Base-by-base conservation (phyloP, 2,888 invertebrate genomes). In the Capitulum mitella region DNA sequence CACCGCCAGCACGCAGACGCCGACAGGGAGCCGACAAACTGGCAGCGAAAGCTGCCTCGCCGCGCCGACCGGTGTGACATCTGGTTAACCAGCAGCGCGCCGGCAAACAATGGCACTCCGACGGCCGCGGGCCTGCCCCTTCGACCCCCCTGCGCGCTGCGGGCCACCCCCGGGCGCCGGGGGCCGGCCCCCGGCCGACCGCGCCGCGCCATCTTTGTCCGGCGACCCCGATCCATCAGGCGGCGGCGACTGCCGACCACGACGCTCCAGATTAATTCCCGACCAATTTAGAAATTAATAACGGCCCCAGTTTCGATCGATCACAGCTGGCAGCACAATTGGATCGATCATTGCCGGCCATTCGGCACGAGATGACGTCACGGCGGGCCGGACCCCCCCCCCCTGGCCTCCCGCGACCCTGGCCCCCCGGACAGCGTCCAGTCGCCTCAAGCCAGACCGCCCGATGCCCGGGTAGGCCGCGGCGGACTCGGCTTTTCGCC, bases 211-310 rank as follows among this genome's bases (percentile, higher is more conserved):
- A 70, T 6, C 70, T 70, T 40, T 70, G 70, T 70, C 40, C 58
- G 70, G 8, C 26, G 26, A 3, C 70, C 12, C 26, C 40, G 40
- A 70, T 70, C 70, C 70, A 70, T 70, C 70, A 70, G 29, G 22
- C 8, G 2, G 29, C 8, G 70, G 1, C 64, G 70, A 26, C 37
- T 16, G 37, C 5, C n/a, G 40, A 40, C 34, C 70, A 70, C 70
- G 70, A 70, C 70, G 26, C 19, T 26, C 70, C 70, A 26, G 70
- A 70, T 37, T 40, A 40, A 40, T 40, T 40, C 70, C 37, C 70
- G 70, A 26, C 70, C 70, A 70, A 70, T 70, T 70, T 40, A 70
- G 37, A 70, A 70, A 70, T 70, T 70, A 70, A 70, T 70, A 70
- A 70, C 70, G 70, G 70, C 40, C 40, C 70, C 37, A 70, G 37